Conservation (phyloP, 2,888 invertebrate genomes). For the Andrena fulva region DNA sequence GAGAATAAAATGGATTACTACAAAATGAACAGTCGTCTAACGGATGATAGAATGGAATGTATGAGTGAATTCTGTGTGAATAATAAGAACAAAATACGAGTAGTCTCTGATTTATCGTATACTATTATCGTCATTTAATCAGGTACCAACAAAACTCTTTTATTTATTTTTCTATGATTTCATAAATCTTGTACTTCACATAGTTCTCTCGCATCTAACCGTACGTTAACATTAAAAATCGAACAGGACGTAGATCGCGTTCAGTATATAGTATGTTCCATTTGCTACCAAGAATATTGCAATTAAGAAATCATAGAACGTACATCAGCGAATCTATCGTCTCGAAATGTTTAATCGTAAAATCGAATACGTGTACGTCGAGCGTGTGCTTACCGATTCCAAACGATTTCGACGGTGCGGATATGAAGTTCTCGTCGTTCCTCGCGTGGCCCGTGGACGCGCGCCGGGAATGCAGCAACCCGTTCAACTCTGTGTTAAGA, state of each 20-base stretch:
- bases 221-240: not conserved
- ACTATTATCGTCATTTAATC: not conserved
- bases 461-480: slow-evolving; percentile 77
- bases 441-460: slow-evolving; percentile 79
- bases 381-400: slow-evolving; percentile 91
- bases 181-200: slow-evolving; percentile 40
- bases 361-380: slow-evolving; percentile 2
- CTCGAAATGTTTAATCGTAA: slow-evolving; percentile 19
- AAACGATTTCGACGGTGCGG: slow-evolving; percentile 91
- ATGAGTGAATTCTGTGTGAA: slow-evolving; percentile 55
- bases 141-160: slow-evolving; percentile 31
- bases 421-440: slow-evolving; percentile 83
- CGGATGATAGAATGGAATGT: slow-evolving; percentile 58
- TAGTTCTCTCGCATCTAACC: not conserved
- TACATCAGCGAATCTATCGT: slow-evolving; percentile 22
- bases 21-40: slow-evolving; percentile 56
- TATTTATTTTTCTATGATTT: slow-evolving; percentile 65
- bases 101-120: slow-evolving; percentile 20
- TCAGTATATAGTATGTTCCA: not conserved
- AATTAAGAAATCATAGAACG: slow-evolving; percentile 70
- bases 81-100: slow-evolving; percentile 23
- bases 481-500: slow-evolving; percentile 89
- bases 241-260: not conserved
- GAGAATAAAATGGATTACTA: slow-evolving; percentile 68
- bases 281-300: not conserved